Percentiles rank a stretch among this genome's conserved stretches.
These are phyloP conservation scores for Trachymyrmex cornetzi DNA, from an alignment of 1,140 invertebrate species.

Conservation along the genomic window DNA sequence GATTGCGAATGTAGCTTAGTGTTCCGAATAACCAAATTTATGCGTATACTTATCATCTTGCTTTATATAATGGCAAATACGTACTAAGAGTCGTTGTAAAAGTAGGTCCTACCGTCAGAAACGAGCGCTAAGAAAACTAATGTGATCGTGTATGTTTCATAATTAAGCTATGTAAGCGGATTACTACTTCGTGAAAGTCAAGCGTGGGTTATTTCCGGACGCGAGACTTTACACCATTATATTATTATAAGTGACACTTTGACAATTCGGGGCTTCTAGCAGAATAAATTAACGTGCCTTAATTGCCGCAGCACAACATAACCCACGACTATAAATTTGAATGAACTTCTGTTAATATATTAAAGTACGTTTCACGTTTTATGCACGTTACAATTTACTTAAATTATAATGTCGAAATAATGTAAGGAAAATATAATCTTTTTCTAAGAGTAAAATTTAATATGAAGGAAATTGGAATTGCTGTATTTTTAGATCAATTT, in stretches of 20 bases:
- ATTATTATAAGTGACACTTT: conserved; percentile 56
- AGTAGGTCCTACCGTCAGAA: conserved; percentile 21
- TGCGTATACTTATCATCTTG: conserved; percentile 1
- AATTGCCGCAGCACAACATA: background rate
- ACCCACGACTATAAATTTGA: background rate
- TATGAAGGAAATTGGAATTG: background rate
- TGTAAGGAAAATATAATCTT: background rate
- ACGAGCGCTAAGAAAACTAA: conserved; percentile 45
- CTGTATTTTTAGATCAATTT: background rate
- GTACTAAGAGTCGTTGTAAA: conserved; percentile 15
- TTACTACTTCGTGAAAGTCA: conserved; percentile 37
- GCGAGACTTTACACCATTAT: conserved; percentile 4
- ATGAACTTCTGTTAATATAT: background rate
- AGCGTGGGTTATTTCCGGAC: background rate
- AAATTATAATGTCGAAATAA: background rate
- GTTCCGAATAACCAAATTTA: conserved; percentile 29
- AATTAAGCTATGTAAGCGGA: conserved; percentile 55
- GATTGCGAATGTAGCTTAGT: background rate
- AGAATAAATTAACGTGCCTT: conserved; percentile 28
- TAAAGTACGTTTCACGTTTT: background rate
- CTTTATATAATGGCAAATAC: conserved; percentile 31
- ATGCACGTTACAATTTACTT: background rate
- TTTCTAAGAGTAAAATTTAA: background rate
- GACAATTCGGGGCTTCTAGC: background rate
- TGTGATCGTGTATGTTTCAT: conserved; percentile 37